These are phyloP conservation scores for Sphenodon punctatus DNA, from an alignment of 2,797 vertebrate genomes.

Conservation along the genomic window DNA sequence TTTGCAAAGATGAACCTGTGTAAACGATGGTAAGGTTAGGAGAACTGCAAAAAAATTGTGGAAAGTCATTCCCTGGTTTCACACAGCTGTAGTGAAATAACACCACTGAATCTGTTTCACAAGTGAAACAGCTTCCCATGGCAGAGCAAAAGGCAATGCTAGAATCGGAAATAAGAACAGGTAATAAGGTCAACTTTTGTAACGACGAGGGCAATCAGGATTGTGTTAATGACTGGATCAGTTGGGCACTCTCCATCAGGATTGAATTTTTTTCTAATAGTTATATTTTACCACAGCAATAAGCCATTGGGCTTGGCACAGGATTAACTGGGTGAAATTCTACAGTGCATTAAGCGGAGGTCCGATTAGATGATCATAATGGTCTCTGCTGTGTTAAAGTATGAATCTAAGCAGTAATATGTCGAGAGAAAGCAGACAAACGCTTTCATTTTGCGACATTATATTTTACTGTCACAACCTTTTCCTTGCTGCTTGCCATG, in stretches of 20 bases:
- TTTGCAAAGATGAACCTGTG: neutral
- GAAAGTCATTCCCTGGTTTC: neutral
- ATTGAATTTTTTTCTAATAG: neutral
- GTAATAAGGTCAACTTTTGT: too few species aligned
- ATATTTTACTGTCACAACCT: neutral
- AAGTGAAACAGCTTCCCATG: neutral
- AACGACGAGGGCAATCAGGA: too few species aligned
- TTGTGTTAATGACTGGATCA: too few species aligned
- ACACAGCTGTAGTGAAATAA: neutral
- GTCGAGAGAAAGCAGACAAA: neutral
- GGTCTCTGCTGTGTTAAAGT: neutral
- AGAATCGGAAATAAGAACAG: neutral
- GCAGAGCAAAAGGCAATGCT: neutral
- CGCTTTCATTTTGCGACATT: neutral
- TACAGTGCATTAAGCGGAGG: conserved; percentile 7
- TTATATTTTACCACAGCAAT: neutral
- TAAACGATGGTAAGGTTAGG: too few species aligned
- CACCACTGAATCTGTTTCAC: neutral
- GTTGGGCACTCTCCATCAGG: too few species aligned
- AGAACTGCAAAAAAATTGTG: neutral
- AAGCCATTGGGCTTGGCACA: neutral
- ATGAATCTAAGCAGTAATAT: neutral
- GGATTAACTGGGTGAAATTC: neutral
- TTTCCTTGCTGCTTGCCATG: neutral
- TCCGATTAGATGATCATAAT: neutral